Percentiles rank a stretch among this genome's conserved stretches.
These are phyloP conservation scores for Nebria brevicollis DNA, from an alignment of 2,888 invertebrate species.

Conservation along the genomic window DNA sequence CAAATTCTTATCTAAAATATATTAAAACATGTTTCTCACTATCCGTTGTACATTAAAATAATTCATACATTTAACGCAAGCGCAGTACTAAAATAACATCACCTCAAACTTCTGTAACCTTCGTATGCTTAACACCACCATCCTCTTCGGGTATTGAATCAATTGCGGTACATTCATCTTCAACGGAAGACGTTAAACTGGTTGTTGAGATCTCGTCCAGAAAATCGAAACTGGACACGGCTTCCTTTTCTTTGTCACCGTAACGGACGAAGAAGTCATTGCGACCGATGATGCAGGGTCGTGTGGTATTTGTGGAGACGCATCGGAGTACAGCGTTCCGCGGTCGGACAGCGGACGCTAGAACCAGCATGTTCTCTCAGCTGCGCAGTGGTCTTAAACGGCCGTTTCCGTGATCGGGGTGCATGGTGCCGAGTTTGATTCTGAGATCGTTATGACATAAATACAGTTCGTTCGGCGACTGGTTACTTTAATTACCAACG, in stretches of 20 bases:
- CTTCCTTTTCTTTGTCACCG: conserved; percentile 80
- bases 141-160: not conserved
- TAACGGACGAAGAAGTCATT: conserved; percentile 81
- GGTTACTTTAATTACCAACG: not conserved
- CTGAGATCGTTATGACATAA: conserved; percentile 50
- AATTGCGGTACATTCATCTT: conserved; percentile 48
- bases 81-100: not conserved
- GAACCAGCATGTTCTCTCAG: conserved; percentile 55
- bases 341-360: conserved; percentile 71
- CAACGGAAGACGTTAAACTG: conserved; percentile 35
- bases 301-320: conserved; percentile 57
- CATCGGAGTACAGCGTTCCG: conserved; percentile 67
- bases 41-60: too few species aligned
- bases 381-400: conserved; percentile 55
- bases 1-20: not conserved
- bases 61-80: not conserved
- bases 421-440: conserved; percentile 61
- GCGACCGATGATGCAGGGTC: conserved; percentile 80
- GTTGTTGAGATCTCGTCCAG: conserved; percentile 67
- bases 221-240: conserved; percentile 83
- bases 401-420: conserved; percentile 63
- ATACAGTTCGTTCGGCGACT: conserved; percentile 50
- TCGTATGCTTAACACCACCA: not conserved
- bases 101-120: not conserved
- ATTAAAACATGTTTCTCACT: not conserved